Evolutionary conservation across 1,140 invertebrate species (phyloP).

Genomic region (Neuroterus valhalla): DNA sequence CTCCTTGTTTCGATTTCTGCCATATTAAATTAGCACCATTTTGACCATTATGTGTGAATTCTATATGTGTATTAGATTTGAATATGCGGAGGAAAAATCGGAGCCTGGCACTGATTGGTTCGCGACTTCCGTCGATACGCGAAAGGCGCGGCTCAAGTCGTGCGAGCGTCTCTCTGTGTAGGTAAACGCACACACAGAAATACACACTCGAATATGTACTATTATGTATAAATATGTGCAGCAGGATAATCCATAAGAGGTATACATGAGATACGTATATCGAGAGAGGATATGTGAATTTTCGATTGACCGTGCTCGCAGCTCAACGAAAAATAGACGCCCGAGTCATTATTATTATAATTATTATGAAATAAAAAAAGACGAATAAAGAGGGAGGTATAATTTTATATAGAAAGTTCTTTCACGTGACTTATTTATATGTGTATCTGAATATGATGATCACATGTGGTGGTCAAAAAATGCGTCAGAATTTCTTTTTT

Average conservation of each 20-base stretch:
- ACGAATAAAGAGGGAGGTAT: slow-evolving; percentile 42
- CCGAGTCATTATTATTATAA: background rate
- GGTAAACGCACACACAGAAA: background rate
- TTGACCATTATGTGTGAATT: too few species aligned
- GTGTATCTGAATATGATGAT: too few species aligned
- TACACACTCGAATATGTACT: background rate
- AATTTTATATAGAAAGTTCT: slow-evolving; percentile 27
- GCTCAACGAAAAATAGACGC: background rate
- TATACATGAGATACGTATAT: slow-evolving; percentile 33
- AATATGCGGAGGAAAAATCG: slow-evolving; percentile 45
- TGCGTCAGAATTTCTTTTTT: too few species aligned
- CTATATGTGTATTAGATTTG: background rate
- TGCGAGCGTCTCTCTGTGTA: slow-evolving; percentile 19
- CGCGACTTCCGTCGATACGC: slow-evolving; percentile 35
- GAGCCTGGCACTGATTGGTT: slow-evolving; percentile 36
- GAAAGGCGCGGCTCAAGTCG: slow-evolving; percentile 27
- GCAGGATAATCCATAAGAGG: slow-evolving; percentile 23
- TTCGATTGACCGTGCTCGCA: slow-evolving; percentile 50
- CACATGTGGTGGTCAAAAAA: too few species aligned
- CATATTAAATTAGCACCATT: too few species aligned
- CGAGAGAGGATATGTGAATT: slow-evolving; percentile 49
- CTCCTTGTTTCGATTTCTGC: too few species aligned
- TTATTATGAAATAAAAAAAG: slow-evolving; percentile 32
- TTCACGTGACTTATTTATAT: slow-evolving; percentile 29
- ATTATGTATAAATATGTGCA: slow-evolving; percentile 21